Conservation (phyloP, 2,113 vertebrate species). For the Mohoua ochrocephala region DNA sequence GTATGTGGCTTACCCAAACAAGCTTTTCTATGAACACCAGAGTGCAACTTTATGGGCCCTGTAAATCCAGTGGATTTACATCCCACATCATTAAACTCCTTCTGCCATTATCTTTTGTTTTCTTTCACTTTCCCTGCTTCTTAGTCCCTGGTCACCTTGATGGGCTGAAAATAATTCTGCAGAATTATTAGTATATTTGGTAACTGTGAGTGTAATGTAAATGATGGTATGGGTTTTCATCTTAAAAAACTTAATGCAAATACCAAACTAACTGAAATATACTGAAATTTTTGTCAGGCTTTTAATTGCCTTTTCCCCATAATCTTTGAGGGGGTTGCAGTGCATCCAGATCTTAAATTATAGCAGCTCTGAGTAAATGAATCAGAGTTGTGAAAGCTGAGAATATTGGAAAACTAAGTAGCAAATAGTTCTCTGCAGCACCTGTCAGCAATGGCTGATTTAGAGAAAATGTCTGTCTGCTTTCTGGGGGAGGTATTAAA, state of each 20-base stretch:
- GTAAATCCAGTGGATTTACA: not conserved
- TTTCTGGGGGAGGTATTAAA: not conserved
- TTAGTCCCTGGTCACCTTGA: not conserved
- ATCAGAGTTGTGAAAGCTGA: not conserved
- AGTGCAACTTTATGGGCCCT: not conserved
- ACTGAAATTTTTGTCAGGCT: not conserved
- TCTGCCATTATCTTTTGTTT: not conserved
- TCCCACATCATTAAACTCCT: not conserved
- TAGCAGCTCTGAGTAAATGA: not conserved
- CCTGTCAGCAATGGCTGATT: not conserved
- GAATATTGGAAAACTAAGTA: not conserved
- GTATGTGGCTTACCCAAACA: not conserved
- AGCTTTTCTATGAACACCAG: not conserved
- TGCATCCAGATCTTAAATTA: not conserved
- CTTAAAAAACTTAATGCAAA: not conserved
- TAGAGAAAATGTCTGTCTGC: not conserved
- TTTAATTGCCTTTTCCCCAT: not conserved
- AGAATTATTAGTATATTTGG: not conserved
- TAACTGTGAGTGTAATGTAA: not conserved
- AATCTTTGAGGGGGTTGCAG: not conserved
- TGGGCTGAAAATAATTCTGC: not conserved
- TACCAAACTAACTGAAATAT: not conserved
- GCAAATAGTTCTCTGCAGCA: not conserved
- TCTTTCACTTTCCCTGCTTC: not conserved
- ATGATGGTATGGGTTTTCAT: not conserved